Evolutionary conservation across 2,888 invertebrate genomes (phyloP).

Genomic region (Marronus borbonicus): DNA sequence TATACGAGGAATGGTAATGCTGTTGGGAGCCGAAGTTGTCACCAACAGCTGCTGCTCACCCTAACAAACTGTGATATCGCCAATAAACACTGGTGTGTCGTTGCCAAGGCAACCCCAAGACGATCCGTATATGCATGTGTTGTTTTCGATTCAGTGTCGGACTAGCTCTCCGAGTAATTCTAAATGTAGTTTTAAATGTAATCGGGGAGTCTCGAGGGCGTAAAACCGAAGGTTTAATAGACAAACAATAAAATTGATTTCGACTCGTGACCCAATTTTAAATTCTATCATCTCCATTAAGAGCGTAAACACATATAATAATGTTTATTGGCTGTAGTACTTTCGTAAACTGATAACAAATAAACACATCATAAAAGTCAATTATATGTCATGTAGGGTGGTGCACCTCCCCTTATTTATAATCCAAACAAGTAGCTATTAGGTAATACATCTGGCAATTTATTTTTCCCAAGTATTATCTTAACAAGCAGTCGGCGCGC

Average conservation of each 20-base stretch:
- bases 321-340: no score
- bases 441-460: no score
- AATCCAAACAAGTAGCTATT: no score
- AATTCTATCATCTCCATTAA: conserved; percentile 8
- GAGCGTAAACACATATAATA: not conserved
- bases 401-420: no score
- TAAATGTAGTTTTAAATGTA: conserved; percentile 43
- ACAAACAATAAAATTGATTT: conserved; percentile 32
- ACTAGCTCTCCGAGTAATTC: conserved; percentile 35
- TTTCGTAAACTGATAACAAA: no score
- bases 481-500: no score
- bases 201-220: not conserved
- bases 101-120: conserved; percentile 60
- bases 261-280: conserved; percentile 33
- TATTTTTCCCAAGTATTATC: no score
- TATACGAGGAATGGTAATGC: conserved; percentile 57
- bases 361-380: no score
- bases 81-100: conserved; percentile 64
- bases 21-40: conserved; percentile 64
- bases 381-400: no score
- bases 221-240: conserved; percentile 12
- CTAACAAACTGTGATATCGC: conserved; percentile 66
- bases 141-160: conserved; percentile 45
- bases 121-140: conserved; percentile 46
- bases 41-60: conserved; percentile 63